Evolutionary conservation across 92 coral and sea anemone species (phyloP), one percentile per base, ranked within the genome.

Genomic region (Ricordea florida): DNA sequence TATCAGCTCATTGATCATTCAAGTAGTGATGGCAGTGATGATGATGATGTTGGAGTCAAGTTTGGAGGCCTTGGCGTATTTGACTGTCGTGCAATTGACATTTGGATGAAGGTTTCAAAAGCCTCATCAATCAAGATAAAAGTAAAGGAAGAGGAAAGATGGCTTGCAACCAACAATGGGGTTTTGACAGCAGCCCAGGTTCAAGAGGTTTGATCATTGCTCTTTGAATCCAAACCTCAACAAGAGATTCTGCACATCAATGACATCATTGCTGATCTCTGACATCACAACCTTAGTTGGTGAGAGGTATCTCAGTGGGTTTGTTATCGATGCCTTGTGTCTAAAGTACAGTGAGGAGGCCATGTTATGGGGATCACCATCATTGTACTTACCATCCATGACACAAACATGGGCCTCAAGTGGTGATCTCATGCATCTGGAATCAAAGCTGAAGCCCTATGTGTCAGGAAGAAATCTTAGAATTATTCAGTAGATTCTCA

Each of bases 241-340:
- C 21, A 57, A 57, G 30, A 42, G 63, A 10, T 29, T 2, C 36
- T 57, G 18, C 10, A 57, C 13, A 57, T 4, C 32, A 27, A 57
- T 57, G 41, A 40, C 23, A 57, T 57, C 42, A 15, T 30, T 11
- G 44, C 15, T 37, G 69, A 62, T 38, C 20, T 48, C 38, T 23
- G 69, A 62, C 28, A 38, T 3, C 21, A 52, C 69, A 15, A 11
- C 69, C 32, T 36, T 62, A 26, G 28, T 23, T 10, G 51, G 69
- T 4, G 52, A 62, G 31, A 62, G 69, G 16, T 62, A 38, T 48
- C 69, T 17, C 4, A 62, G 34, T 25, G 17, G 69, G 46, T 38
- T 25, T 22, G 30, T 62, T 10, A 62, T 62, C 24, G 69, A 62
- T 41, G 36, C 46, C 9, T 23, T 61, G 25, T 61, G 48, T 21